These are phyloP conservation scores for Oncopodura yosiiana DNA, from an alignment of 1,140 invertebrate genomes.

Conservation along the genomic window DNA sequence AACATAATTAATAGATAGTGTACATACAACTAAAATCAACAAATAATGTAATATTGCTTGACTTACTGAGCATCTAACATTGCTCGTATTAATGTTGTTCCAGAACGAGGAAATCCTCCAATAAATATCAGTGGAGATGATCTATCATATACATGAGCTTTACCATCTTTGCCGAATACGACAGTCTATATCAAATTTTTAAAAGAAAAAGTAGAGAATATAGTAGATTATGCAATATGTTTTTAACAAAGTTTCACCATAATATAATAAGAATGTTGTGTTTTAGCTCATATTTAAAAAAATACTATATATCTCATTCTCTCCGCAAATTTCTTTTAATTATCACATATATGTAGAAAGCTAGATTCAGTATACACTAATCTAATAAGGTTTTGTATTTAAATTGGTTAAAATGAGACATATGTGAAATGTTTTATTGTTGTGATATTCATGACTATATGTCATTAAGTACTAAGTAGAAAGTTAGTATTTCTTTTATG, in stretches of 20 bases:
- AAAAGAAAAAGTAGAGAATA: neutral
- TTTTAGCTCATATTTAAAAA: neutral
- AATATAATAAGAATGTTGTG: neutral
- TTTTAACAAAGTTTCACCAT: neutral
- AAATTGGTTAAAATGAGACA: no score
- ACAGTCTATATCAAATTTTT: constrained; percentile 13
- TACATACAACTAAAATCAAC: neutral
- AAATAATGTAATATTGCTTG: no score
- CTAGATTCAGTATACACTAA: neutral
- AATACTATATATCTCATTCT: neutral
- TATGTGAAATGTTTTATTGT: no score
- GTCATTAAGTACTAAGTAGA: no score
- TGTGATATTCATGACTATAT: no score
- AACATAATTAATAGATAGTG: neutral
- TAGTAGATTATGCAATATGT: neutral
- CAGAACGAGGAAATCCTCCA: constrained; percentile 90
- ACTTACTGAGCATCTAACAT: constrained; percentile 97
- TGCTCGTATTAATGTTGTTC: constrained; percentile 92
- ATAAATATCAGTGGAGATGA: constrained; percentile 93
- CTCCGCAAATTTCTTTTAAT: neutral
- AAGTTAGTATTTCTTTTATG: no score
- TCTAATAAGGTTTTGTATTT: no score
- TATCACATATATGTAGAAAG: neutral
- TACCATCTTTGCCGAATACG: constrained; percentile 31
- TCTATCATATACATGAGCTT: constrained; percentile 52